phyloP scores from a whole-genome alignment of 1,140 invertebrate genomes.

The Gryon sp. region DNA sequence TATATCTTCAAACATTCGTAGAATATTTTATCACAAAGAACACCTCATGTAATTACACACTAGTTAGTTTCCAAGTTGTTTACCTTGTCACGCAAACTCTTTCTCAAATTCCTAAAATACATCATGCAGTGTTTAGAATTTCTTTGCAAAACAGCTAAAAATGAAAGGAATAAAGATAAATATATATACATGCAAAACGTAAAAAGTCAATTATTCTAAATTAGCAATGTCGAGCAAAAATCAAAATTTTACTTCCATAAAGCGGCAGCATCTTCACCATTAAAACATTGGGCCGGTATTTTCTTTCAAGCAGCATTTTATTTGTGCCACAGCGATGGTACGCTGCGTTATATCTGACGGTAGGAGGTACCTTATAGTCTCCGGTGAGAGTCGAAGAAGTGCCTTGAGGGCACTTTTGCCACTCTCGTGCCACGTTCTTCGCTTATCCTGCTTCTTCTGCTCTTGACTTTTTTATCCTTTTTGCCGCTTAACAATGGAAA shows the following conservation, averaged over 20 bases:
- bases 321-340: conserved; percentile 62
- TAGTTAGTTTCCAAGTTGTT: too few species aligned
- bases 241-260: conserved; percentile 42
- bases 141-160: neutral
- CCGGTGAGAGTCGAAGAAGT: conserved; percentile 66
- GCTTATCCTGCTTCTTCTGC: conserved; percentile 47
- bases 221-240: neutral
- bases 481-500: conserved; percentile 61
- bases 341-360: conserved; percentile 61
- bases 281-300: conserved; percentile 72
- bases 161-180: too few species aligned
- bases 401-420: conserved; percentile 72
- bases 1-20: too few species aligned
- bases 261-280: conserved; percentile 66
- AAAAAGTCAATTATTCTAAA: conserved; percentile 22
- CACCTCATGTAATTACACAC: neutral
- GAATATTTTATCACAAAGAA: too few species aligned
- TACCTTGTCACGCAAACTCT: neutral
- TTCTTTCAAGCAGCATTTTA: conserved; percentile 70
- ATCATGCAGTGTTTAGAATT: too few species aligned
- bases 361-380: conserved; percentile 64
- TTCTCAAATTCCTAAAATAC: neutral
- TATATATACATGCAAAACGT: conserved; percentile 11
- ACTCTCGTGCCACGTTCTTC: conserved; percentile 68
- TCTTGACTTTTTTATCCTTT: conserved; percentile 26